phyloP scores from a whole-genome alignment of 2,797 vertebrate species.

The Hoplostethus mediterraneus region DNA sequence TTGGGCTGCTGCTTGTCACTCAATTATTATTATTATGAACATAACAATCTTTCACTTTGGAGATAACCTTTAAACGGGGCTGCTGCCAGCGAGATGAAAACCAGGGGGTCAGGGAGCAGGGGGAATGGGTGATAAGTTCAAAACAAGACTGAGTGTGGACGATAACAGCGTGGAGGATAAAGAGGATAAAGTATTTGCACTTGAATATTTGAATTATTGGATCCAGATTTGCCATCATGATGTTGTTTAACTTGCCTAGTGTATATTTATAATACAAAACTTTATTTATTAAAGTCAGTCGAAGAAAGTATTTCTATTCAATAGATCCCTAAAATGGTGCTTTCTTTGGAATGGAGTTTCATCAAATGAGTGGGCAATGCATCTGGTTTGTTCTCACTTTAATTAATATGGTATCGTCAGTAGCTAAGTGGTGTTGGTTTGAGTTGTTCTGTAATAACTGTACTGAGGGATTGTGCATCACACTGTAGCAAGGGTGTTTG shows the following conservation, averaged over 20 bases:
- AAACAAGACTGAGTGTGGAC: background rate
- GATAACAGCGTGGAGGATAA: too few species aligned
- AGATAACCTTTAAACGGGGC: slow-evolving; percentile 30
- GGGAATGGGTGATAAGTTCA: slow-evolving; percentile 5
- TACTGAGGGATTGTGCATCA: background rate
- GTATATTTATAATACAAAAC: slow-evolving; percentile 37
- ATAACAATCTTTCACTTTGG: slow-evolving; percentile 11
- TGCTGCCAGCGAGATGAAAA: slow-evolving; percentile 35
- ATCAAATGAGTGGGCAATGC: background rate
- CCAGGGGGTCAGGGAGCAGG: slow-evolving; percentile 11
- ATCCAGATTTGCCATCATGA: slow-evolving; percentile 28
- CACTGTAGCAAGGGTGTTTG: slow-evolving; percentile 11
- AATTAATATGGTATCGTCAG: slow-evolving; percentile 13
- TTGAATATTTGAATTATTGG: slow-evolving; percentile 19
- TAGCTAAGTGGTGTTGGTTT: background rate
- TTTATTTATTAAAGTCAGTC: slow-evolving; percentile 16
- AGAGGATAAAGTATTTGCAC: too few species aligned
- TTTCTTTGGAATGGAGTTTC: background rate
- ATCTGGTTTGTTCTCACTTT: slow-evolving; percentile 27
- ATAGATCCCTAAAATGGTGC: slow-evolving; percentile 9
- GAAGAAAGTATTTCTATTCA: slow-evolving; percentile 1
- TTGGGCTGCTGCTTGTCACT: slow-evolving; percentile 35
- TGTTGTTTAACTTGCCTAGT: slow-evolving; percentile 13
- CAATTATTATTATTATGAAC: slow-evolving; percentile 12
- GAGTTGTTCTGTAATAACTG: background rate